Evolutionary conservation across 2,888 invertebrate species (phyloP).

Genomic region (Drosophila niveifrons): DNA sequence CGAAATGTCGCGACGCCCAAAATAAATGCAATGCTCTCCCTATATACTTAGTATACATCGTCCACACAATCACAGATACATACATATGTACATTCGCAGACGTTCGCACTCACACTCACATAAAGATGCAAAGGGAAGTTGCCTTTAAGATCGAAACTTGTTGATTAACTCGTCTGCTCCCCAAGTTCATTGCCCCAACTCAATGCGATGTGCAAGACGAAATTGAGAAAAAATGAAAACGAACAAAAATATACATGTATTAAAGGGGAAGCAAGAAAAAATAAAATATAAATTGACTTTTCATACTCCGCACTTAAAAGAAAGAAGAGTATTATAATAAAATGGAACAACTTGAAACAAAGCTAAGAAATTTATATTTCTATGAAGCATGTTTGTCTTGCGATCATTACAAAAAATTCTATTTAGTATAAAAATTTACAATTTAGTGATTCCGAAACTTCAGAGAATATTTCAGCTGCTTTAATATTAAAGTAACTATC

Average conservation of each 20-base stretch:
- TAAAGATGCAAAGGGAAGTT: slow-evolving; percentile 14
- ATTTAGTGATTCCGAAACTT: no score
- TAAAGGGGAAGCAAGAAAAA: slow-evolving; percentile 31
- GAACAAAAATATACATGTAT: not conserved
- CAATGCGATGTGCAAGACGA: slow-evolving; percentile 66
- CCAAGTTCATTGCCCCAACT: slow-evolving; percentile 67
- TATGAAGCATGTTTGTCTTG: not conserved
- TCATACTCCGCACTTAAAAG: slow-evolving; percentile 17
- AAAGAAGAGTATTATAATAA: not conserved
- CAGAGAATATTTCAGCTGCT: no score
- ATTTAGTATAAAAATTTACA: no score
- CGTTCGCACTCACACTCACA: slow-evolving; percentile 10
- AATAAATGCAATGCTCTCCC: slow-evolving; percentile 73
- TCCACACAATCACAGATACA: slow-evolving; percentile 31
- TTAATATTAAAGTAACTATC: no score
- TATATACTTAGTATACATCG: slow-evolving; percentile 57
- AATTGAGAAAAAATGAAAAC: slow-evolving; percentile 45
- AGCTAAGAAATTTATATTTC: no score
- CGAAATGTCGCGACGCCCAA: slow-evolving; percentile 72
- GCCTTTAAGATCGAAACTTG: slow-evolving; percentile 64
- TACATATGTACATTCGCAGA: slow-evolving; percentile 1
- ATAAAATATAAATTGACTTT: slow-evolving; percentile 26
- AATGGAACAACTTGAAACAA: not conserved
- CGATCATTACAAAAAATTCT: no score
- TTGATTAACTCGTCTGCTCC: slow-evolving; percentile 58